These are phyloP conservation scores for Drosophila cracens DNA, from an alignment of 2,888 invertebrate genomes.

Conservation along the genomic window DNA sequence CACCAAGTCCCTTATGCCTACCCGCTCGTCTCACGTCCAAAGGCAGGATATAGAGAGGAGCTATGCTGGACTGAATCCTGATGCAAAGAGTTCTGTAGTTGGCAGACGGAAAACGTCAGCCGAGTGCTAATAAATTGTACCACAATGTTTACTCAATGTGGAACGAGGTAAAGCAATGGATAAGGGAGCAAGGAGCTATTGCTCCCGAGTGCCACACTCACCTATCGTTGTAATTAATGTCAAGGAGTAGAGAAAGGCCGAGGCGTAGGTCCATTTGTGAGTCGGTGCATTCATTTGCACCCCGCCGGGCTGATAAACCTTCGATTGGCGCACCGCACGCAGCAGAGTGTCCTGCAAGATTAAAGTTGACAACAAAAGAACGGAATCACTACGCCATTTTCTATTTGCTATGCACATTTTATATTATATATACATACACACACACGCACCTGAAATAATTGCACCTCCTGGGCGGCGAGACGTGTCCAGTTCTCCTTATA, in stretches of 20 bases:
- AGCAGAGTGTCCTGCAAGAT: constrained; percentile 84
- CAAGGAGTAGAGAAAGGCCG: constrained; percentile 95
- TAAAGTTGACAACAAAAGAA: background rate
- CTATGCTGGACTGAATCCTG: constrained; percentile 13
- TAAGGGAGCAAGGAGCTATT: background rate
- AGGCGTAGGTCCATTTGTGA: constrained; percentile 95
- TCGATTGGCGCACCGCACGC: constrained; percentile 84
- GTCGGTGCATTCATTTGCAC: constrained; percentile 85
- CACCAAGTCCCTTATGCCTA: constrained; percentile 11
- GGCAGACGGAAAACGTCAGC: constrained; percentile 51
- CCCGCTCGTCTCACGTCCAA: background rate
- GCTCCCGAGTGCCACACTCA: constrained; percentile 85
- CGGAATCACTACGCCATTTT: background rate
- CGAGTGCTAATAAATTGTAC: constrained; percentile 57
- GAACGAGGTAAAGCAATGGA: background rate
- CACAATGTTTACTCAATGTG: background rate
- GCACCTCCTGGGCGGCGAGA: constrained; percentile 93
- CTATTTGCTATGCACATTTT: background rate
- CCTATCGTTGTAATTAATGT: constrained; percentile 98
- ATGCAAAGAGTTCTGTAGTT: constrained; percentile 36
- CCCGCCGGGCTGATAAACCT: constrained; percentile 85
- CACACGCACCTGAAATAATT: constrained; percentile 90
- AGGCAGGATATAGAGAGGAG: background rate
- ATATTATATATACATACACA: background rate
- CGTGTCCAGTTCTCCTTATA: constrained; percentile 97